Percentiles rank a stretch among this genome's conserved stretches.
These are phyloP conservation scores for Myripristis jacobus DNA, from an alignment of 2,797 vertebrate genomes.

Conservation along the genomic window DNA sequence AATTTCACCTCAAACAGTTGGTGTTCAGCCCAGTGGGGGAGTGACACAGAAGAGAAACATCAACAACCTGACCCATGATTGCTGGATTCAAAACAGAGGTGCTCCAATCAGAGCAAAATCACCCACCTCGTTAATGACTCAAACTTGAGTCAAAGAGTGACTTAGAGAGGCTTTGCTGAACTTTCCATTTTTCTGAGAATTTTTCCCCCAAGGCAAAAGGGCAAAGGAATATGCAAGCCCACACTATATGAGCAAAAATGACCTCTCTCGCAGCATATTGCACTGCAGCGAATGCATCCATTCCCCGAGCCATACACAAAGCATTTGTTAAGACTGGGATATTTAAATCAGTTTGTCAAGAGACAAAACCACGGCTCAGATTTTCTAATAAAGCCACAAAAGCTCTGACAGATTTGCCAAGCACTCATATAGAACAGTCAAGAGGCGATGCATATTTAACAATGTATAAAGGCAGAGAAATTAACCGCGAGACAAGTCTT, in stretches of 20 bases:
- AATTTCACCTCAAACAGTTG: constrained; percentile 46
- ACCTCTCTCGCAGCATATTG: background rate
- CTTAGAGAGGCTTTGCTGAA: constrained; percentile 16
- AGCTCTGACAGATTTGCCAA: constrained; percentile 57
- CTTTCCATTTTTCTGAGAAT: background rate
- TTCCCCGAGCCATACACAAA: constrained; percentile 41
- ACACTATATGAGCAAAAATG: background rate
- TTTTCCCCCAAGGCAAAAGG: background rate
- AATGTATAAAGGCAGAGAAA: constrained; percentile 74
- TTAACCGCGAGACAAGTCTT: constrained; percentile 73
- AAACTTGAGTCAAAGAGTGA: constrained; percentile 16
- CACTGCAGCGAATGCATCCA: constrained; percentile 5
- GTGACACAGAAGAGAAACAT: constrained; percentile 21
- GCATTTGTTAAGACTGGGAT: constrained; percentile 35
- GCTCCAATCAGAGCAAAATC: constrained; percentile 39
- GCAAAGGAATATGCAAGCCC: background rate
- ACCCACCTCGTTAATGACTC: constrained; percentile 45
- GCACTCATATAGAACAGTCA: constrained; percentile 64
- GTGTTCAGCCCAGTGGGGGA: constrained; percentile 33
- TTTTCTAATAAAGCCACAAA: constrained; percentile 53
- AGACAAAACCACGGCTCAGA: constrained; percentile 52
- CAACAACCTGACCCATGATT: constrained; percentile 34
- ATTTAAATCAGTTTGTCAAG: constrained; percentile 41
- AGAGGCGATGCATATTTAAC: constrained; percentile 80
- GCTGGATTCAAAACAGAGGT: constrained; percentile 31